phyloP scores from a whole-genome alignment of 1,140 invertebrate genomes.

The Belonocnema kinseyi region DNA sequence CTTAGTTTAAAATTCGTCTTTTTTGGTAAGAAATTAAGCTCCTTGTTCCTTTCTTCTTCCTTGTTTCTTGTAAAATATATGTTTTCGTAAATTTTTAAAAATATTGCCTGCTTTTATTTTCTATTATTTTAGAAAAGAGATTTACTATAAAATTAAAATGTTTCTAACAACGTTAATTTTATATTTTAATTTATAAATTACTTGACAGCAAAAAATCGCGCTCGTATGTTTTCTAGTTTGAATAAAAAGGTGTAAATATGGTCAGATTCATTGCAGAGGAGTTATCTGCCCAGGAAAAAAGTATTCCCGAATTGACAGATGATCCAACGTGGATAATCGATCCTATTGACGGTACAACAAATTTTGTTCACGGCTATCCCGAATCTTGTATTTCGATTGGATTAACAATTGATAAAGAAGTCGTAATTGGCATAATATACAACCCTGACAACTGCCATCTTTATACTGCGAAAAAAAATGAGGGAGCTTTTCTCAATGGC shows the following conservation, averaged over 20 bases:
- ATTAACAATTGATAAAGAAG: conserved; percentile 80
- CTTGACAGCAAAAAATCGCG: too few species aligned
- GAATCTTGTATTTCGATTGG: conserved; percentile 81
- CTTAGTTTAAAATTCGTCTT: too few species aligned
- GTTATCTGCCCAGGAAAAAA: conserved; percentile 75
- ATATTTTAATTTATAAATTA: too few species aligned
- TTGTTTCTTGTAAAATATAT: too few species aligned
- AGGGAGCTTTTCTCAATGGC: conserved; percentile 87
- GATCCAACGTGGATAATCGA: conserved; percentile 95
- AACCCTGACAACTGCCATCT: conserved; percentile 85
- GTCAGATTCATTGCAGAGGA: conserved; percentile 91
- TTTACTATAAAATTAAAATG: too few species aligned
- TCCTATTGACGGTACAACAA: conserved; percentile 85
- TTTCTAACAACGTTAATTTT: too few species aligned
- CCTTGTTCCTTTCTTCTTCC: too few species aligned
- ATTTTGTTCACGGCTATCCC: conserved; percentile 82
- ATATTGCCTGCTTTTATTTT: too few species aligned
- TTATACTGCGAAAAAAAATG: conserved; percentile 83
- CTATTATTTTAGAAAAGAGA: too few species aligned
- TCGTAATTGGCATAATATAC: conserved; percentile 84
- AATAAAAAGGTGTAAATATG: not conserved
- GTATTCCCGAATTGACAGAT: conserved; percentile 81
- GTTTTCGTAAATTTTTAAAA: too few species aligned
- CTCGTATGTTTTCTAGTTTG: too few species aligned
- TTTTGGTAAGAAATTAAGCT: too few species aligned